Evolutionary conservation across 1,140 invertebrate genomes (phyloP).

Genomic region (Camponotus pennsylvanicus): DNA sequence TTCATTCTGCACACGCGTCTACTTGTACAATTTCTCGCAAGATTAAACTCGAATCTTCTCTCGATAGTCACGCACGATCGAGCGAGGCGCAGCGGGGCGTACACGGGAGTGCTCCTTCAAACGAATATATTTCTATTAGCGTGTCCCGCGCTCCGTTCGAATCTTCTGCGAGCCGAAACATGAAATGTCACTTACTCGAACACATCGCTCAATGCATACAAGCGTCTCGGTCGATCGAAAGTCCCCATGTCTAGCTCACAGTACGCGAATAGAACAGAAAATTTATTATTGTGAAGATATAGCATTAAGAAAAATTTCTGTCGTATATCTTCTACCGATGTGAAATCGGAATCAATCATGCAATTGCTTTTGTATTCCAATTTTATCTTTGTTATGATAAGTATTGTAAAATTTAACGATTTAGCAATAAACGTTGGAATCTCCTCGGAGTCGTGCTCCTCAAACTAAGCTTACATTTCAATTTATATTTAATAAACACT

Average conservation of each 20-base stretch:
- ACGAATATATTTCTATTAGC: conserved; percentile 76
- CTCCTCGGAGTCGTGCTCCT: neutral
- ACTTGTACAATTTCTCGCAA: conserved; percentile 52
- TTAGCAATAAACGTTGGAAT: neutral
- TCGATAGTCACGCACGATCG: conserved; percentile 55
- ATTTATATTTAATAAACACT: conserved; percentile 31
- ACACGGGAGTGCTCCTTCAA: conserved; percentile 65
- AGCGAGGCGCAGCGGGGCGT: conserved; percentile 33
- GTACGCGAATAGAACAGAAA: conserved; percentile 13
- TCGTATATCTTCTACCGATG: neutral
- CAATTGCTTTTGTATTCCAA: neutral
- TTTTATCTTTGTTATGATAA: neutral
- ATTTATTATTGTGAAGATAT: conserved; percentile 46
- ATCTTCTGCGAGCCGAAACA: conserved; percentile 73
- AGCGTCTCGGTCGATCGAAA: conserved; percentile 50
- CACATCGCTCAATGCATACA: conserved; percentile 58
- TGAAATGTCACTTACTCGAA: conserved; percentile 75
- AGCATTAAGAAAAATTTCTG: neutral
- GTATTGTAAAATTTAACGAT: neutral
- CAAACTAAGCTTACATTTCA: conserved; percentile 13
- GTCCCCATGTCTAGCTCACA: conserved; percentile 6
- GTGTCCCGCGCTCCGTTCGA: conserved; percentile 64
- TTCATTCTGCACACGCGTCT: conserved; percentile 43
- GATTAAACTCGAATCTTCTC: conserved; percentile 60
- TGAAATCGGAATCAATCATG: neutral